Conservation (phyloP, 2,113 vertebrate genomes). For the Sterrhoptilus dennistouni region DNA sequence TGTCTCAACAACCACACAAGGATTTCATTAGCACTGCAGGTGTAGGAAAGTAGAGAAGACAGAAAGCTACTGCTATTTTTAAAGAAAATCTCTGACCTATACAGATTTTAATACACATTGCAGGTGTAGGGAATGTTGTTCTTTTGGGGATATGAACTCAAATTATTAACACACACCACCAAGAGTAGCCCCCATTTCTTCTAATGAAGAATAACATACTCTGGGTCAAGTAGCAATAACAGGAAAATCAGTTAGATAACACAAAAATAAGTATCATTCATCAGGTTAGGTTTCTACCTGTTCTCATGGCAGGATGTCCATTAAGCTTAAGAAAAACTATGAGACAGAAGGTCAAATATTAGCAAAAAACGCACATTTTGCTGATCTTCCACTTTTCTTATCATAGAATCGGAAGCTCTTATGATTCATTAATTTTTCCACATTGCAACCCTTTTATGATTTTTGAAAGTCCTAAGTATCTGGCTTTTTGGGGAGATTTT, state of each 20-base stretch:
- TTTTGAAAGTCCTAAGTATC: neutral
- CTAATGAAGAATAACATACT: neutral
- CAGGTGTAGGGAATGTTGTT: neutral
- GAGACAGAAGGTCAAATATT: neutral
- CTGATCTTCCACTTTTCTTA: neutral
- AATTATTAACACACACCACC: neutral
- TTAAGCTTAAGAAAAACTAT: neutral
- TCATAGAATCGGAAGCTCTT: neutral
- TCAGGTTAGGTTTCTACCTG: neutral
- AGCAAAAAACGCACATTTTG: neutral
- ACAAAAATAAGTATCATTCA: neutral
- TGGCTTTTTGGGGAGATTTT: neutral
- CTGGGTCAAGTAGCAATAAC: neutral
- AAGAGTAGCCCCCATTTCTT: neutral
- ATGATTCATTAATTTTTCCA: neutral
- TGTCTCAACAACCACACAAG: neutral
- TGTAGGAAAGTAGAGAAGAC: neutral
- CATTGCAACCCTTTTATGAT: neutral
- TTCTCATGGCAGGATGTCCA: neutral
- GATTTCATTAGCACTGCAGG: neutral
- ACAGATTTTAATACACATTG: neutral
- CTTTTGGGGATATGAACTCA: neutral
- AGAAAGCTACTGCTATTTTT: neutral
- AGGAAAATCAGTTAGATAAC: neutral
- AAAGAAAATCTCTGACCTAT: constrained; percentile 22